Evolutionary conservation across 2,888 invertebrate species (phyloP).

Genomic region (Aromia moschata): DNA sequence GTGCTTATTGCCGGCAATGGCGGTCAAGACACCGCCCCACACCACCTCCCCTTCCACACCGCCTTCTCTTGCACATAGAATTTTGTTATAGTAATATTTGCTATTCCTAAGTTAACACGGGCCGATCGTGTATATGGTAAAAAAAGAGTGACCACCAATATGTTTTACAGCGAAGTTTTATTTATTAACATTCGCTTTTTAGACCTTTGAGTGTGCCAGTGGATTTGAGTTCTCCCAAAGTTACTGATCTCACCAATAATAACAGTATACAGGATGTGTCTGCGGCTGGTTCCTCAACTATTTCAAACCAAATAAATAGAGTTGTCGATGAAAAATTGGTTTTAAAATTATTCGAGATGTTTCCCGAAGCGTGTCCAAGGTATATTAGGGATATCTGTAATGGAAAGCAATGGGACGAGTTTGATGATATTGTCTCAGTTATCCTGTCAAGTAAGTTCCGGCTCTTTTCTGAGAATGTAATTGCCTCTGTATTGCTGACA

Average conservation of each 20-base stretch:
- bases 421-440: constrained; percentile 43
- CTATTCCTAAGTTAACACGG: too few species aligned
- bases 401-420: constrained; percentile 35
- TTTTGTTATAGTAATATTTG: too few species aligned
- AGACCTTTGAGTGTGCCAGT: neutral
- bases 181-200: too few species aligned
- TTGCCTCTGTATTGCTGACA: too few species aligned
- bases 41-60: too few species aligned
- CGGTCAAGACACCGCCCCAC: too few species aligned
- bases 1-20: too few species aligned
- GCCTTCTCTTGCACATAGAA: too few species aligned
- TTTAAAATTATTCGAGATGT: constrained; percentile 49
- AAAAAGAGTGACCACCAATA: too few species aligned
- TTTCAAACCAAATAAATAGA: neutral
- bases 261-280: neutral
- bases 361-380: constrained; percentile 51
- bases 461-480: too few species aligned
- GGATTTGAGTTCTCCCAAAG: neutral
- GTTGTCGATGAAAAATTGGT: constrained; percentile 39
- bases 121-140: too few species aligned
- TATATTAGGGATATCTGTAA: constrained; percentile 47
- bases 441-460: constrained; percentile 34
- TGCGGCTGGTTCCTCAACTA: constrained; percentile 1
- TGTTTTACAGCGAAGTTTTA: too few species aligned
- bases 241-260: neutral